A percentile compares a stretch with the other conserved stretches of the same genome.
These are phyloP conservation scores for Trididemnum nubilum DNA, from an alignment of 23 tunicate genomes.

Conservation along the genomic window DNA sequence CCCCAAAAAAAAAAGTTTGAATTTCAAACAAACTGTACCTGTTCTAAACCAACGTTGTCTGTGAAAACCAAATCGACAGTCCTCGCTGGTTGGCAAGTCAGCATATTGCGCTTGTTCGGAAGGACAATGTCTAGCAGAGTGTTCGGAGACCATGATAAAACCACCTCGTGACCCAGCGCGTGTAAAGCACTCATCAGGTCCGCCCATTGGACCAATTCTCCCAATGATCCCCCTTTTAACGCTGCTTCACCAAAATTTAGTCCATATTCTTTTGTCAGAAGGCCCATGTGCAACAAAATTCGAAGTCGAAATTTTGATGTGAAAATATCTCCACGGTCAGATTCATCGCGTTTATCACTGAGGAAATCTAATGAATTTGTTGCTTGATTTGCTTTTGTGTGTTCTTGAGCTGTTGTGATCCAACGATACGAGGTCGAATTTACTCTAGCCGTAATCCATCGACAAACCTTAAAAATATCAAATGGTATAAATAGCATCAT, in stretches of 20 bases:
- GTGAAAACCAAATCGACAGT: conserved; percentile 82
- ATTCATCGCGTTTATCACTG: background rate
- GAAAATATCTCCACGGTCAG: background rate
- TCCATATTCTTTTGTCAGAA: conserved; percentile 72
- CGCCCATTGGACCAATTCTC: conserved; percentile 96
- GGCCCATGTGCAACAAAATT: conserved; percentile 87
- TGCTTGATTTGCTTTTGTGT: background rate
- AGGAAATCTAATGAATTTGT: too few relatives aligned
- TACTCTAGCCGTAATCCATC: conserved; percentile 58
- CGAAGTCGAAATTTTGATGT: conserved; percentile 13
- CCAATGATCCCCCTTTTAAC: conserved; percentile 80
- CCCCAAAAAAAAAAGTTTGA: too few relatives aligned
- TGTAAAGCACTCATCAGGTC: conserved; percentile 65
- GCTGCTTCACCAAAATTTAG: conserved; percentile 89
- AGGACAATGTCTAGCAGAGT: conserved; percentile 46
- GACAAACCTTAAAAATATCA: conserved; percentile 58
- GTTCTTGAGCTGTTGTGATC: background rate
- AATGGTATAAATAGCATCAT: too few relatives aligned
- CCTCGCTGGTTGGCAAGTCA: conserved; percentile 51
- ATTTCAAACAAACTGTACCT: conserved; percentile 34
- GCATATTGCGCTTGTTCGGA: background rate
- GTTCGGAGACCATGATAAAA: conserved; percentile 86
- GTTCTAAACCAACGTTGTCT: conserved; percentile 73
- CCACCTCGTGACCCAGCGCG: conserved; percentile 79
- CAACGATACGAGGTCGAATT: background rate